Base-by-base conservation (phyloP, 2,888 invertebrate genomes). In the Trypoxylon attenuatum region DNA sequence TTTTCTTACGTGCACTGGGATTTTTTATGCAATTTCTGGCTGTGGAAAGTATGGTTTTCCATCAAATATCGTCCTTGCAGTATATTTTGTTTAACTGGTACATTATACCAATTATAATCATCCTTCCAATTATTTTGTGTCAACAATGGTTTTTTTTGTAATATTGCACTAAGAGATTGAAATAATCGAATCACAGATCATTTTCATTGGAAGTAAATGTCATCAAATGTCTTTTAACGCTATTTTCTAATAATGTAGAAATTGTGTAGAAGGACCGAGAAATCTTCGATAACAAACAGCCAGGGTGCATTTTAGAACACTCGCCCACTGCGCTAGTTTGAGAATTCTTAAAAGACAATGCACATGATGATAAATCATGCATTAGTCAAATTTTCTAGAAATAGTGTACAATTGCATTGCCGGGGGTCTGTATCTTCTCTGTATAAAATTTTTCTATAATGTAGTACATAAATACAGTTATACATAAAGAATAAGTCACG, bases 361-460 rank as follows among this genome's bases (percentile, higher is more conserved):
- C 23, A 49, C 18, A 49, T 49, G n/a, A n/a, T 27, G 15, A 42
- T 16, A 42, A n/a, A 42, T 15, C 42, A 16, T 42, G 42, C 13
- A 42, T 42, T 42, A 16, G 33, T 13, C 10, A 33, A 33, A 33
- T 41, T n/a, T 33, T 33, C n/a, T 13, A 54, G 15, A 29, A 29
- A 41, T 52, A 39, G 47, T 69, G 58, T 63, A 54, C 25, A 50
- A 54, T 67, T 72, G 41, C 53, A 63, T 82, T 81, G 82, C 79
- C 80, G 79, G 83, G 84, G 84, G 81, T 84, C 80, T 75, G 73
- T 73, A 82, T 84, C 84, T 84, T 84, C 84, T 84, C 84, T 84
- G 84, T 84, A 83, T 78, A 75, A 68, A 57, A 29, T 61, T 15
- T 61, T 49, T 59, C 49, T 63, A 41, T 45, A 55, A 47, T 23